Evolutionary conservation across 1,140 invertebrate genomes (phyloP), one percentile per base, ranked within the genome.

Genomic region (Asobara japonica): DNA sequence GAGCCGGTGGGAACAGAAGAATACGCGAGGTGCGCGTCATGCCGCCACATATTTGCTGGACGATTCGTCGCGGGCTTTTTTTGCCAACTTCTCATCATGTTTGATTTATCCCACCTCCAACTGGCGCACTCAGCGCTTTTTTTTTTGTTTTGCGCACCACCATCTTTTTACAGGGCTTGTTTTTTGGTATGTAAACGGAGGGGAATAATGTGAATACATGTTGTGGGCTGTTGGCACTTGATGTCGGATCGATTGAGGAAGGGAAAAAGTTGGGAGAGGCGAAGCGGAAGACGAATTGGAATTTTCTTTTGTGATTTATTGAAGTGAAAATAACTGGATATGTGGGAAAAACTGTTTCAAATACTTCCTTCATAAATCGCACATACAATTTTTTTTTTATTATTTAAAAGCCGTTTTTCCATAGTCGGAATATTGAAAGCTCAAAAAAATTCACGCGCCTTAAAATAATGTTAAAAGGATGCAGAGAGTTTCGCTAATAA

Each of bases 11-110:
- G 72, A 79, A 81, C 76, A 76, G 83, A 79, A 78, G 76, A 8
- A 13, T 38, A 11, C 16, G 51, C 13, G 18, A 27, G 0, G 27
- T 7, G 25, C 61, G 25, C 8, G 16, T 20, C 29, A 62, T 51
- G 7, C 51, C 65, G 51, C 45, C 68, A 76, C 78, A 80, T 84
- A 82, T 85, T 85, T 85, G 76, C 79, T 61, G 75, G 82, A 66
- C 70, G 62, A 83, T 85, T 83, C 69, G 84, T 81, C 74, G 65
- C 77, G 77, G 74, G 41, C n/a, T 64, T 72, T 79, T 78, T 79
- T 79, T 70, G 38, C 29, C 61, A n/a, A 71, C 60, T 1, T 61
- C 36, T 70, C 56, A 56, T 56, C 51, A 56, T 56, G 51, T 56
- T 56, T 56, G 45, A 69, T 61, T 66, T 38, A 66, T 31, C n/a